Percentiles rank a stretch among this genome's conserved stretches.
Conservation (phyloP, 2,888 invertebrate species). For the Campopleginae sp. region DNA sequence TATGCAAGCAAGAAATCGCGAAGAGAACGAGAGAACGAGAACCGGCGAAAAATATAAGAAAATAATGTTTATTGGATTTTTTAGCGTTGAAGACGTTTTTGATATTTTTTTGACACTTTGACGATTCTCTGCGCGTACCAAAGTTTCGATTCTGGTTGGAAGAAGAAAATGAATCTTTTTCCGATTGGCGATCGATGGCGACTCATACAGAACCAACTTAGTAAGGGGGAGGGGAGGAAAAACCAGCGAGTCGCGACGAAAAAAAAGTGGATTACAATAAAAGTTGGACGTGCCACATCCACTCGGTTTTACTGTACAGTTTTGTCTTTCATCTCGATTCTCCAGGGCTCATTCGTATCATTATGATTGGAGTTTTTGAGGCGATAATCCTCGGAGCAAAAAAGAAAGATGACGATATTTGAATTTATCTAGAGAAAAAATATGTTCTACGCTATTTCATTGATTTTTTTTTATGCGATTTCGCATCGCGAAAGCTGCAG, state of each 20-base stretch:
- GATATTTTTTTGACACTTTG: not conserved
- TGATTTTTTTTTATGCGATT: not conserved
- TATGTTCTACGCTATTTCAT: not conserved
- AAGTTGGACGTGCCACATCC: constrained; percentile 44
- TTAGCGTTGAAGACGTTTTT: not conserved
- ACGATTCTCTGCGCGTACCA: not conserved
- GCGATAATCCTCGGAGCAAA: not conserved
- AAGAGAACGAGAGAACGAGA: not conserved
- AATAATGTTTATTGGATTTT: too few species aligned
- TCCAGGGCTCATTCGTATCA: constrained; percentile 23
- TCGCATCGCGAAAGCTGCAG: not conserved
- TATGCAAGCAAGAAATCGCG: not conserved
- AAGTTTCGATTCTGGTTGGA: not conserved
- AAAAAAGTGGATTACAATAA: constrained; percentile 27
- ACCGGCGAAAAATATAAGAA: not conserved
- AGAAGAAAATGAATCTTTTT: not conserved
- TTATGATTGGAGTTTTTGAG: constrained; percentile 24
- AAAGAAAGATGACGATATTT: constrained; percentile 10
- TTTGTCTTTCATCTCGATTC: constrained; percentile 23
- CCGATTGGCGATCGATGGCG: not conserved
- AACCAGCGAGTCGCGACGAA: constrained; percentile 29
- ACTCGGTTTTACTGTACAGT: constrained; percentile 61
- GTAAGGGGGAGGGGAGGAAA: constrained; percentile 7
- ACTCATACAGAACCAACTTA: not conserved
- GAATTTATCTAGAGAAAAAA: not conserved